Conservation (phyloP, 2,113 vertebrate species). For the Cheirogaleus medius region DNA sequence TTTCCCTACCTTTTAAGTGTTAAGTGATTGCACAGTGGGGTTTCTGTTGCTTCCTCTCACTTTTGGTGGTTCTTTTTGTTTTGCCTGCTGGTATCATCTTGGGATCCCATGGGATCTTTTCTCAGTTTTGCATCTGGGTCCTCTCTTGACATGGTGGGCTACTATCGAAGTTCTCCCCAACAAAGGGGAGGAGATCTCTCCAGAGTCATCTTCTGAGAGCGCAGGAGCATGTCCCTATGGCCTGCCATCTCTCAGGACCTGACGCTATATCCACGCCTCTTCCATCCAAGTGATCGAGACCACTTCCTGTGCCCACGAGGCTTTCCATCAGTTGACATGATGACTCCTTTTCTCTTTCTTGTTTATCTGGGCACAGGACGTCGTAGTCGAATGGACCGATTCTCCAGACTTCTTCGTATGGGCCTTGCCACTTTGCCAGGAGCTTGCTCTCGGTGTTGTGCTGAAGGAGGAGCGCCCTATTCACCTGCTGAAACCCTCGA, state of each 20-base stretch:
- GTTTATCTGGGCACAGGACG: conserved; percentile 80
- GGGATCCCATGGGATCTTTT: background rate
- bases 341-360: conserved; percentile 78
- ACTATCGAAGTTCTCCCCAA: background rate
- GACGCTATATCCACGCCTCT: background rate
- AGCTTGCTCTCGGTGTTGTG: conserved; percentile 78
- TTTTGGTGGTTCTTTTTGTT: background rate
- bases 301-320: conserved; percentile 72
- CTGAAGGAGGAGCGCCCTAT: conserved; percentile 71
- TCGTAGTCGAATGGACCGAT: conserved; percentile 70
- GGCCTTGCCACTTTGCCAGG: conserved; percentile 78
- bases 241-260: background rate
- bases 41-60: background rate
- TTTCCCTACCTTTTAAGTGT: background rate
- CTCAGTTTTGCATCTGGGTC: background rate
- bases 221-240: background rate
- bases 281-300: conserved; percentile 57
- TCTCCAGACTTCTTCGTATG: conserved; percentile 74
- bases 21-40: background rate
- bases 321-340: conserved; percentile 71
- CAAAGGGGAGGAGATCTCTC: background rate
- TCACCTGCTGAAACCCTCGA: conserved; percentile 72
- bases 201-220: background rate
- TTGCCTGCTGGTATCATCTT: background rate
- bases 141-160: conserved; percentile 13